These are phyloP conservation scores for Bathynomus jamesi DNA, from an alignment of 1,140 invertebrate genomes.

Conservation along the genomic window DNA sequence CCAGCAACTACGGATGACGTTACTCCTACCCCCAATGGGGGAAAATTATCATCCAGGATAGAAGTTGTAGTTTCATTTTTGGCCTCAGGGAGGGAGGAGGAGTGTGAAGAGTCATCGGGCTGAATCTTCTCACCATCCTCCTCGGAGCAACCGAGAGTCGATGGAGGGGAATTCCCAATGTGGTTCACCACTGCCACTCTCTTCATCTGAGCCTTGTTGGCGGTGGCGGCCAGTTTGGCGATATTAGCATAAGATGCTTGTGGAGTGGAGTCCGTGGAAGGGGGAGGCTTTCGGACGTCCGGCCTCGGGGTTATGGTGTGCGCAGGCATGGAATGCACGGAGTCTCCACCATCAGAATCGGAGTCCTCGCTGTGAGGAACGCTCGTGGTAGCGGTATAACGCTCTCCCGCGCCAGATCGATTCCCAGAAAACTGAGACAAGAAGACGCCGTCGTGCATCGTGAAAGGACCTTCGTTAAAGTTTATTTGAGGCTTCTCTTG, in stretches of 20 bases:
- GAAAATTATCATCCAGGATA: not conserved
- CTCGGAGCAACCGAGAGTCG: not conserved
- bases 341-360: slow-evolving; percentile 34
- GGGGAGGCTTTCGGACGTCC: slow-evolving; percentile 33
- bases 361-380: slow-evolving; percentile 35
- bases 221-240: slow-evolving; percentile 31
- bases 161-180: not conserved
- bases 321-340: slow-evolving; percentile 35
- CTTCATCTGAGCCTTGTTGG: slow-evolving; percentile 31
- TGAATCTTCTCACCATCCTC: too few species aligned
- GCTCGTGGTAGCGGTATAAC: slow-evolving; percentile 28
- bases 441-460: slow-evolving; percentile 27
- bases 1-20: not conserved
- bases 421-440: slow-evolving; percentile 29
- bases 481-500: slow-evolving; percentile 27
- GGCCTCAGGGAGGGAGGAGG: too few species aligned
- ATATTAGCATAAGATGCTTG: slow-evolving; percentile 36
- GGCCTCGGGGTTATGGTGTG: slow-evolving; percentile 32
- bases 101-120: too few species aligned
- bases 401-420: slow-evolving; percentile 22
- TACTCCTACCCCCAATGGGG: not conserved
- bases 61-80: not conserved
- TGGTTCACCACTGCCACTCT: slow-evolving; percentile 6
- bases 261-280: slow-evolving; percentile 32
- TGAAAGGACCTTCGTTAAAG: slow-evolving; percentile 30